phyloP scores from a whole-genome alignment of 2,797 vertebrate genomes.

The Trachops cirrhosus region DNA sequence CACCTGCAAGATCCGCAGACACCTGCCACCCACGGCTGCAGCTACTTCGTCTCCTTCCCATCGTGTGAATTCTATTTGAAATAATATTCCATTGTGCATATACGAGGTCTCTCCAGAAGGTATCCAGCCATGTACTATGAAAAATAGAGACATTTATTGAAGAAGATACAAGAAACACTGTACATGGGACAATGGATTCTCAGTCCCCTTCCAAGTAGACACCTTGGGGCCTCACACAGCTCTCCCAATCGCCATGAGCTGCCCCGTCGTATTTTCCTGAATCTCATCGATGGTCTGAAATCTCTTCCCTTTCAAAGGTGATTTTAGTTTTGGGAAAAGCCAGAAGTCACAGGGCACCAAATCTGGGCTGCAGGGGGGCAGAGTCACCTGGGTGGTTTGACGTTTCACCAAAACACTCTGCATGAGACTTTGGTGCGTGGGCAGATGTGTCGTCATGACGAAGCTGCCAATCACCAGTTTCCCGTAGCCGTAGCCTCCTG shows the following conservation, averaged over 20 bases:
- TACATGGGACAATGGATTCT: not conserved
- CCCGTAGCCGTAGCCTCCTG: too few relatives aligned
- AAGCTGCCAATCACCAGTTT: not conserved
- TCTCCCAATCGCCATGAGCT: not conserved
- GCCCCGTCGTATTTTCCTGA: not conserved
- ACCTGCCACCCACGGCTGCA: not conserved
- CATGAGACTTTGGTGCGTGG: rapidly evolving
- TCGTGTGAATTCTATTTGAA: not conserved
- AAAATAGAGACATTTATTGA: not conserved
- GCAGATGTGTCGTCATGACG: rapidly evolving
- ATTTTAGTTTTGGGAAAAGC: not conserved
- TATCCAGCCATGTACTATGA: not conserved
- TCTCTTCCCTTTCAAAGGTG: not conserved
- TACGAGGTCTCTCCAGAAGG: not conserved
- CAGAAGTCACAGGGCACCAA: not conserved
- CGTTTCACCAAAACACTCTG: not conserved
- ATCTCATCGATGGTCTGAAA: not conserved
- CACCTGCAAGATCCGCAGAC: not conserved
- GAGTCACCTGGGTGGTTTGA: not conserved
- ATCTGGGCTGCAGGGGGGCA: not conserved
- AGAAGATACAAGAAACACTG: not conserved
- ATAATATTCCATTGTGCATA: not conserved
- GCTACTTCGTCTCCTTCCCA: not conserved
- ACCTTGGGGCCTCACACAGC: not conserved
- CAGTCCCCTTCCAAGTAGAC: not conserved